phyloP scores from a whole-genome alignment of 2,113 vertebrate species.

The Alexandromys fortis region DNA sequence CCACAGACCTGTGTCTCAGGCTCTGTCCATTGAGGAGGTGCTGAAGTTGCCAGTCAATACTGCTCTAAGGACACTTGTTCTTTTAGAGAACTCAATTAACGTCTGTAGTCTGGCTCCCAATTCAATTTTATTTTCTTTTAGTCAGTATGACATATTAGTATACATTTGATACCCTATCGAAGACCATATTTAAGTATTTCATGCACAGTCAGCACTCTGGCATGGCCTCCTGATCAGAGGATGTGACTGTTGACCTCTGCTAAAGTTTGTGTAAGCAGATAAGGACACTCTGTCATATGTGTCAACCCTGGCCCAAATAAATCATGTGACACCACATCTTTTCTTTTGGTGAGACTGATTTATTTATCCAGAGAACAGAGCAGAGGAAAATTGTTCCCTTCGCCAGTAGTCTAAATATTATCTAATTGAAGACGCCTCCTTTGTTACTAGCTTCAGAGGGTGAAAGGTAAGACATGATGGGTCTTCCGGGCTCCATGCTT shows the following conservation, averaged over 20 bases:
- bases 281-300: slow-evolving; percentile 60
- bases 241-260: slow-evolving; percentile 54
- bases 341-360: slow-evolving; percentile 68
- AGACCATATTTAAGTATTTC: slow-evolving; percentile 37
- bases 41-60: background rate
- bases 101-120: background rate
- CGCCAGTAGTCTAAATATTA: slow-evolving; percentile 66
- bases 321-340: slow-evolving; percentile 68
- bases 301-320: slow-evolving; percentile 69
- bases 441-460: slow-evolving; percentile 22
- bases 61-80: background rate
- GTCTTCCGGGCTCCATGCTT: background rate
- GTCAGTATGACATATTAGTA: slow-evolving; percentile 2
- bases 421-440: slow-evolving; percentile 10
- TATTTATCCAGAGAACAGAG: slow-evolving; percentile 68
- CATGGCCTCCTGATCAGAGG: background rate
- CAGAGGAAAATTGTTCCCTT: slow-evolving; percentile 55
- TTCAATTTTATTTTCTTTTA: background rate
- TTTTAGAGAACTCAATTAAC: background rate
- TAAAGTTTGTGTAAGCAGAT: slow-evolving; percentile 65
- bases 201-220: background rate
- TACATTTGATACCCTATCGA: slow-evolving; percentile 39
- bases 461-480: background rate
- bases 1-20: background rate
- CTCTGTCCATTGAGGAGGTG: background rate